These are phyloP conservation scores for Nothura maculosa DNA, from an alignment of 2,797 vertebrate species.

Conservation along the genomic window DNA sequence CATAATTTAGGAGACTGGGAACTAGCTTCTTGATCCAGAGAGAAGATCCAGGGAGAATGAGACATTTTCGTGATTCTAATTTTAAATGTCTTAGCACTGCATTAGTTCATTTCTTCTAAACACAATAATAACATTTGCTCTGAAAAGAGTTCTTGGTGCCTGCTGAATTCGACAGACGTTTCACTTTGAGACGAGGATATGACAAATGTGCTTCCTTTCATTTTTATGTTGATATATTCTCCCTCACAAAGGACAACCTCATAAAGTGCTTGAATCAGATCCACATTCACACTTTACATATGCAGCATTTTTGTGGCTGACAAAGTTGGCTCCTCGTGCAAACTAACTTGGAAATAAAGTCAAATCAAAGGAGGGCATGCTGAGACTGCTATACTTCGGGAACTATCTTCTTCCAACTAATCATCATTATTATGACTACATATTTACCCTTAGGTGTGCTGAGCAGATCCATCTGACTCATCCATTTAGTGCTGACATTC, in stretches of 20 bases:
- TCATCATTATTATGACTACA: constrained; percentile 43
- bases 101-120: not conserved
- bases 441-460: constrained; percentile 28
- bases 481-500: not conserved
- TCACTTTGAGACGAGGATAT: constrained; percentile 30
- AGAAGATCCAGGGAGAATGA: not conserved
- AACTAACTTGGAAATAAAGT: constrained; percentile 14
- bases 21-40: not conserved
- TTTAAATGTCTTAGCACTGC: not conserved
- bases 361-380: not conserved
- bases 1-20: not conserved
- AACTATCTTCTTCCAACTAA: not conserved
- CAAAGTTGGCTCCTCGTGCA: not conserved
- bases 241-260: constrained; percentile 29
- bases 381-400: not conserved
- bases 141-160: not conserved
- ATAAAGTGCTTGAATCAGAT: constrained; percentile 55
- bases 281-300: constrained; percentile 25
- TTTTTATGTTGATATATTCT: constrained; percentile 53
- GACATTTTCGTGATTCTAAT: not conserved
- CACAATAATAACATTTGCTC: not conserved
- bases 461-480: constrained; percentile 46
- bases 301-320: constrained; percentile 4
- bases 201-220: constrained; percentile 37
- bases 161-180: constrained; percentile 32